Percentiles rank a stretch among this genome's conserved stretches.
phyloP scores from a whole-genome alignment of 2,888 invertebrate species.

The Chromoteleia sp. region DNA sequence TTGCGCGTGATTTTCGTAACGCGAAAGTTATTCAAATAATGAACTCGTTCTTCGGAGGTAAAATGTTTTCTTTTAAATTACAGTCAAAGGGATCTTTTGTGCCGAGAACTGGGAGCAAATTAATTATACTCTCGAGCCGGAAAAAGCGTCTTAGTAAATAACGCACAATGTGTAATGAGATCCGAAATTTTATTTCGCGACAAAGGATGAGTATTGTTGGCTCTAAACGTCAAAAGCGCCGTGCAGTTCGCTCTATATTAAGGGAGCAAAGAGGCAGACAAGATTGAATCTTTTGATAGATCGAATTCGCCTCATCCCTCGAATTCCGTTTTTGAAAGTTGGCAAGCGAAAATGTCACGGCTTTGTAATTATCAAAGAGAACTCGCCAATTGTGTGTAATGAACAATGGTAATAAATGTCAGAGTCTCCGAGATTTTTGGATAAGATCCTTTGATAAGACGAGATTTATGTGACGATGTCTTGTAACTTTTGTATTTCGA shows the following conservation, averaged over 20 bases:
- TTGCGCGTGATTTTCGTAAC: too few relatives aligned
- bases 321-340: conserved; percentile 21
- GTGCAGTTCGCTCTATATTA: conserved; percentile 24
- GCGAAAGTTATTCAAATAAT: too few relatives aligned
- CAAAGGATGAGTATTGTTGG: conserved; percentile 30
- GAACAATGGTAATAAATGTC: too few relatives aligned
- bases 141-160: conserved; percentile 11
- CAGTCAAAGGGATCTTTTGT: too few relatives aligned
- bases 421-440: background rate
- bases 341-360: conserved; percentile 21
- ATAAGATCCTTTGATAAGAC: too few relatives aligned
- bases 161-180: conserved; percentile 14
- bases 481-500: too few relatives aligned
- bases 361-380: conserved; percentile 5
- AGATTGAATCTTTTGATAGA: conserved; percentile 39
- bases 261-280: conserved; percentile 17
- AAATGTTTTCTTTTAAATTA: too few relatives aligned
- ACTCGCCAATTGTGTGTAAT: background rate
- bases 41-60: too few relatives aligned
- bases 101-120: too few relatives aligned
- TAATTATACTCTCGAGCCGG: background rate
- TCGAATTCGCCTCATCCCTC: conserved; percentile 24
- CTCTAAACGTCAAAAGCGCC: background rate
- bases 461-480: background rate
- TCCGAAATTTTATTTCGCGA: conserved; percentile 9